Evolutionary conservation across 2,797 vertebrate species (phyloP).

Genomic region (Taenioides sp.): DNA sequence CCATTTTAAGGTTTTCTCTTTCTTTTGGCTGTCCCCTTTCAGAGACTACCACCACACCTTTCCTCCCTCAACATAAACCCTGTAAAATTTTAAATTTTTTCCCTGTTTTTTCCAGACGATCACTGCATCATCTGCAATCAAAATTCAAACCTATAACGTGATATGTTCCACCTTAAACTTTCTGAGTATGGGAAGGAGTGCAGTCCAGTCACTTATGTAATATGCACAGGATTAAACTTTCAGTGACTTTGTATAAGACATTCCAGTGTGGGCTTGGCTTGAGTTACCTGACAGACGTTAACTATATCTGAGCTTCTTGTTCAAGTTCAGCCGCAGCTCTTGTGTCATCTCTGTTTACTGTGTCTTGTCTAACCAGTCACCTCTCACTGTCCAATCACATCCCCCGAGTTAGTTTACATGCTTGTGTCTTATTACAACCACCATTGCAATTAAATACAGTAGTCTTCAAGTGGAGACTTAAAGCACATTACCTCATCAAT

Average conservation of each 20-base stretch:
- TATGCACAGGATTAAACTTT: slow-evolving; percentile 8
- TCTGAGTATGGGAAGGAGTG: background rate
- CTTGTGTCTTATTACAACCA: slow-evolving; percentile 1
- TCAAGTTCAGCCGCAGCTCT: background rate
- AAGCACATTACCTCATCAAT: background rate
- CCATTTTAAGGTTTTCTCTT: slow-evolving; percentile 16
- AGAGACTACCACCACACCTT: background rate
- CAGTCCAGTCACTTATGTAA: slow-evolving; percentile 1
- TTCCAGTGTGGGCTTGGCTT: slow-evolving; percentile 10
- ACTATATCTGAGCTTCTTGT: background rate
- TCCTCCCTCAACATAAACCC: background rate
- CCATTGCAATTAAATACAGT: slow-evolving; percentile 11
- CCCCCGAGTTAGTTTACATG: slow-evolving; percentile 7
- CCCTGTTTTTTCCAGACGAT: background rate
- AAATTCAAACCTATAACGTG: background rate
- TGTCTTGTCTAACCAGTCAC: slow-evolving; percentile 14
- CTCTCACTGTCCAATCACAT: slow-evolving; percentile 12
- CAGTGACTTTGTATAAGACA: slow-evolving; percentile 9
- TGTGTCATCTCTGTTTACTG: slow-evolving; percentile 16
- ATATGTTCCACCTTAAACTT: background rate
- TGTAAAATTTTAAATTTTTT: no score
- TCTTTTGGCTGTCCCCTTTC: background rate
- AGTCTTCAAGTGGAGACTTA: slow-evolving; percentile 7
- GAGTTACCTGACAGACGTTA: slow-evolving; percentile 10
- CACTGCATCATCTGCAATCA: background rate